phyloP scores from a whole-genome alignment of 2,888 invertebrate genomes.

The Hofmannophila pseudospretella region DNA sequence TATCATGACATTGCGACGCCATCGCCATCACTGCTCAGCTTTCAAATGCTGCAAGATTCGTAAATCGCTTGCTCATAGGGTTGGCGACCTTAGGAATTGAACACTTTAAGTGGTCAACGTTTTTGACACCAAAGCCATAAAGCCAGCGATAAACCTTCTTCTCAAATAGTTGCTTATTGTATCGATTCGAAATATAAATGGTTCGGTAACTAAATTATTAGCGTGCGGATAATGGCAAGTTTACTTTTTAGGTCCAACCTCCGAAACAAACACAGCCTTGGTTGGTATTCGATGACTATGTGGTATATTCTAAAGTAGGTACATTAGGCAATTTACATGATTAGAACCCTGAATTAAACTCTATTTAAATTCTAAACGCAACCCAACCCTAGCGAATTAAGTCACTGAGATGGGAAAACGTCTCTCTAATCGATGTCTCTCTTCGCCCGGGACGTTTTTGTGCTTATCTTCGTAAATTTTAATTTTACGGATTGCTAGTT shows the following conservation, averaged over 20 bases:
- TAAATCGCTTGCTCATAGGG: constrained; percentile 15
- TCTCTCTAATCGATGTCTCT: constrained; percentile 27
- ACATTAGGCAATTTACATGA: constrained; percentile 3
- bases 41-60: constrained; percentile 11
- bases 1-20: constrained; percentile 21
- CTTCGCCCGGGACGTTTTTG: constrained; percentile 19
- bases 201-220: background rate
- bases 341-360: background rate
- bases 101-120: no score
- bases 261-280: background rate
- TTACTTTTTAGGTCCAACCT: background rate
- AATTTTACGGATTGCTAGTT: constrained; percentile 47
- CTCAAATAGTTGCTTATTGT: no score
- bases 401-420: constrained; percentile 12
- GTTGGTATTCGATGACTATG: no score
- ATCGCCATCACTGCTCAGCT: constrained; percentile 7
- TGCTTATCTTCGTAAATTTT: constrained; percentile 35
- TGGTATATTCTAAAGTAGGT: no score
- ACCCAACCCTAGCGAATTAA: constrained; percentile 15
- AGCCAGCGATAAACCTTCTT: no score
- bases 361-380: constrained; percentile 6
- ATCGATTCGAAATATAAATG: constrained; percentile 4
- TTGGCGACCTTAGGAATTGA: constrained; percentile 11
- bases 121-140: no score
- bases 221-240: background rate